A percentile compares a stretch with the other conserved stretches of the same genome.
Conservation (phyloP, 2,113 vertebrate species). For the Uria aalge region DNA sequence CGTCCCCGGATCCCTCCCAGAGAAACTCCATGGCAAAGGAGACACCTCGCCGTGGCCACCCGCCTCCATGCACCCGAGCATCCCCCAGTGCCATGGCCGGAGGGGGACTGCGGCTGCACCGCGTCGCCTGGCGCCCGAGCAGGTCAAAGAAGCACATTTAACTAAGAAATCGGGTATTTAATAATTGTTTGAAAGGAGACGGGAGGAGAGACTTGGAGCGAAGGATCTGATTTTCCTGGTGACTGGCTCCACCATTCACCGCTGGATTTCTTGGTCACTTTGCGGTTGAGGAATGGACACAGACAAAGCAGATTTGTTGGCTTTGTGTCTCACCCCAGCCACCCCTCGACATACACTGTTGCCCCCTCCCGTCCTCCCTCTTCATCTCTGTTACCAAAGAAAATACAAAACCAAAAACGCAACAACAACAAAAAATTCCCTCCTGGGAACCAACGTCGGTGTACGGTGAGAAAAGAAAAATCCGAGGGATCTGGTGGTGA, state of each 20-base stretch:
- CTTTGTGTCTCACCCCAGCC: not conserved
- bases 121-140: slow-evolving; percentile 50
- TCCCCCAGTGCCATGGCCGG: not conserved
- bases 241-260: not conserved
- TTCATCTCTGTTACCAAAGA: slow-evolving; percentile 73
- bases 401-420: slow-evolving; percentile 48
- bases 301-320: slow-evolving; percentile 20
- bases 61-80: not conserved
- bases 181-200: not conserved
- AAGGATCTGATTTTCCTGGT: slow-evolving; percentile 28
- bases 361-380: not conserved
- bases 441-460: not conserved
- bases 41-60: not conserved
- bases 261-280: not conserved
- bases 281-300: not conserved
- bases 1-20: not conserved
- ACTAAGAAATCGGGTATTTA: slow-evolving; percentile 77
- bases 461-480: not conserved
- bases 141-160: slow-evolving; percentile 81
- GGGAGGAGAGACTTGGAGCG: slow-evolving; percentile 21
- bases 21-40: slow-evolving; percentile 31
- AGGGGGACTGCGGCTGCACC: slow-evolving; percentile 13
- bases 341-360: not conserved
- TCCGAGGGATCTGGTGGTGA: not conserved
- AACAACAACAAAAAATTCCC: not conserved